phyloP scores from a whole-genome alignment of 1,140 invertebrate species.

The Acarapis woodi region DNA sequence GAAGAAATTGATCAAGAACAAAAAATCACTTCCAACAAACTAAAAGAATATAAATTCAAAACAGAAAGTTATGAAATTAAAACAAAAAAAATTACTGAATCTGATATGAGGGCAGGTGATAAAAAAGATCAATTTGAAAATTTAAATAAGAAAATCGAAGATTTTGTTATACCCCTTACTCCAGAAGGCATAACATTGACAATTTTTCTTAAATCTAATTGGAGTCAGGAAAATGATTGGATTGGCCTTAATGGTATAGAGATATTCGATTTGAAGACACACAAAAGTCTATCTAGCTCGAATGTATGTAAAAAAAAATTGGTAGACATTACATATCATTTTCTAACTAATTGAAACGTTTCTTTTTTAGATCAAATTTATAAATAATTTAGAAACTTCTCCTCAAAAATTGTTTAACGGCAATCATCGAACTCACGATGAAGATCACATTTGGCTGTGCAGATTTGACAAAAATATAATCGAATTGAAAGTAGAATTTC shows the following conservation, averaged over 20 bases:
- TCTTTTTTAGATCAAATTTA: constrained; percentile 4
- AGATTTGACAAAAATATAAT: constrained; percentile 23
- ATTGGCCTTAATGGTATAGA: constrained; percentile 50
- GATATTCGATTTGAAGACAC: constrained; percentile 30
- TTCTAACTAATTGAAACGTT: not conserved
- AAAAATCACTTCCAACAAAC: too few relatives aligned
- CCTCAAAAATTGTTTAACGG: constrained; percentile 31
- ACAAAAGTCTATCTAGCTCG: constrained; percentile 21
- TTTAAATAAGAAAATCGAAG: too few relatives aligned
- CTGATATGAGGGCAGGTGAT: too few relatives aligned
- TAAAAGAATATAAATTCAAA: too few relatives aligned
- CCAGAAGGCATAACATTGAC: constrained; percentile 32
- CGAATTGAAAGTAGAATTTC: constrained; percentile 30
- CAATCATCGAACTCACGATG: constrained; percentile 36
- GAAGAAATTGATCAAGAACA: too few relatives aligned
- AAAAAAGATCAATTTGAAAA: too few relatives aligned
- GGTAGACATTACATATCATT: not conserved
- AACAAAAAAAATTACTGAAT: too few relatives aligned
- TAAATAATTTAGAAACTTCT: constrained; percentile 1
- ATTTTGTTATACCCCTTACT: constrained; percentile 34
- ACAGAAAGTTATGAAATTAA: too few relatives aligned
- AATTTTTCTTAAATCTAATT: constrained; percentile 38
- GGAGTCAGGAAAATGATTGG: constrained; percentile 48
- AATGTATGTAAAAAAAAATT: constrained; percentile 17
- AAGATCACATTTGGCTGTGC: constrained; percentile 40